Base-by-base conservation (phyloP, 1,140 invertebrate species). In the Anastrepha ludens region DNA sequence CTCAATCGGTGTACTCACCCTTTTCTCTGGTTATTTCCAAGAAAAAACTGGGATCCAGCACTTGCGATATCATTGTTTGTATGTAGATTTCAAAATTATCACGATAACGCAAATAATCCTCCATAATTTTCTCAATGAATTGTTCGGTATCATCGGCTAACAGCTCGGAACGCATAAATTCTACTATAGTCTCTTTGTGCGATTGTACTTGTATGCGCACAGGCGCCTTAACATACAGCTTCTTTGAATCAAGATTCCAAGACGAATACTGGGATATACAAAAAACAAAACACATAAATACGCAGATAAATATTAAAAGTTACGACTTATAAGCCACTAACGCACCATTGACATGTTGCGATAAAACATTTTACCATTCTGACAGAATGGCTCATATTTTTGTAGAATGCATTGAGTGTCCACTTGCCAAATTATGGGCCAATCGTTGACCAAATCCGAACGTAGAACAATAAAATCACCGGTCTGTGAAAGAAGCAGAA, bases 31-130 rank as follows among this genome's bases (percentile, higher is more conserved):
- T 97, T 93, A 98, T 98, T 94, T 98, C 97, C 17, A 95, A 96
- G 1, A 98, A 94, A 91, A 98, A 98, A 94, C 97, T 98, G 3
- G 97, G 96, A 94, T 98, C 97, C 78, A 98, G 94, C 1, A 97
- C 97, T 94, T 98, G 97, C 2, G 97, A 98, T 90, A 98, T 97
- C 89, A 98, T 95, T 7, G 97, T 97, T 93, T 98, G 97, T 93
- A 98, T 96, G 90, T 97, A 98, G 6, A 98, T 97, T 94, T 98
- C 97, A 93, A 98, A 98, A 93, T 97, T 96, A 90, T 97, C 97
- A 91, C 97, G 96, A 94, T 97, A 96, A 89, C 95, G 95, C 90
- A 96, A 95, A 85, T 95, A 96, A 87, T 97, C 96, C 89, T 96
- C 95, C 95, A 97, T 96, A 86, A 95, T 95, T 90, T 96, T 96